phyloP scores from a whole-genome alignment of 2,888 invertebrate genomes.

The Drosophila buzzatii region DNA sequence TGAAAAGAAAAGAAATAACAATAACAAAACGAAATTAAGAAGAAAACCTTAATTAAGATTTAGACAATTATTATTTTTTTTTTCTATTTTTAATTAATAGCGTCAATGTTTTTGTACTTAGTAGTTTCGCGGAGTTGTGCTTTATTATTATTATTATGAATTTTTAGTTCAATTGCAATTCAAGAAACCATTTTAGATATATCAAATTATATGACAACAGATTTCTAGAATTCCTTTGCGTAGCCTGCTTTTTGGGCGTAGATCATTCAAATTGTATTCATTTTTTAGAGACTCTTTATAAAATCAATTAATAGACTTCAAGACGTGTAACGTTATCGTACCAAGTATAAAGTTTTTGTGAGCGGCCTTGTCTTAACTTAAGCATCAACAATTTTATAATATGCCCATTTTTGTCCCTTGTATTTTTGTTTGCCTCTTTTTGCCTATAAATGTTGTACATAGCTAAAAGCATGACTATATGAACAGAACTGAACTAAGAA shows the following conservation, averaged over 20 bases:
- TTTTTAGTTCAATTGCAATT: conserved; percentile 32
- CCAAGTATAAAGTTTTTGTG: conserved; percentile 41
- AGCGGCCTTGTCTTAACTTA: conserved; percentile 40
- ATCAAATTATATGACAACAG: neutral
- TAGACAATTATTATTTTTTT: conserved; percentile 38
- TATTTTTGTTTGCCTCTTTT: conserved; percentile 21
- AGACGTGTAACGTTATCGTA: conserved; percentile 57
- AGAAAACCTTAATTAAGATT: conserved; percentile 37
- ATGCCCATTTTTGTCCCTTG: conserved; percentile 9
- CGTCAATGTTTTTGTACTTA: conserved; percentile 43
- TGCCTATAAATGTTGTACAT: conserved; percentile 21
- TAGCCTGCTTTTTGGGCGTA: conserved; percentile 2
- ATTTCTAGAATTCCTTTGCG: neutral
- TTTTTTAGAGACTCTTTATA: conserved; percentile 2
- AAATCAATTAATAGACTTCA: conserved; percentile 40
- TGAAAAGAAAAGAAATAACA: conserved; percentile 5
- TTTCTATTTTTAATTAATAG: conserved; percentile 9
- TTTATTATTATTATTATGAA: conserved; percentile 7
- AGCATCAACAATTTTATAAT: conserved; percentile 11
- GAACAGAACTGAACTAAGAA: conserved; percentile 51
- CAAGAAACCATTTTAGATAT: conserved; percentile 10
- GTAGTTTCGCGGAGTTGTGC: conserved; percentile 44
- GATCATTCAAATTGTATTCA: neutral
- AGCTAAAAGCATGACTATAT: conserved; percentile 21
- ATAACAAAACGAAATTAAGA: neutral